Percentiles rank a stretch among this genome's conserved stretches.
Evolutionary conservation across 2,888 invertebrate genomes (phyloP).

Genomic region (Apoderus coryli): DNA sequence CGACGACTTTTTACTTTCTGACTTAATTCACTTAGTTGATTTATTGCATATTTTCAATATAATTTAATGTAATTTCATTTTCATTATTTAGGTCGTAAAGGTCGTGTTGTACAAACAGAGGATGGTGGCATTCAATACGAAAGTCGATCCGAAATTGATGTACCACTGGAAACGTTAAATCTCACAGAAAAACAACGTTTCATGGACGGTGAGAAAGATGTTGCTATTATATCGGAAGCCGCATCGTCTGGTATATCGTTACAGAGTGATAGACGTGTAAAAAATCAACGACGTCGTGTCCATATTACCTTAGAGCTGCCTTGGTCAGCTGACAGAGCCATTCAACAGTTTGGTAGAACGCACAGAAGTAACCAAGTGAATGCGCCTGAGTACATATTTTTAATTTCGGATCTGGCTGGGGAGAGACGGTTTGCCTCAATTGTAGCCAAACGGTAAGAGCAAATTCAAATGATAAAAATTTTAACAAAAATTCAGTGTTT

Average conservation of each 20-base stretch:
- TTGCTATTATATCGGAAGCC: constrained; percentile 98
- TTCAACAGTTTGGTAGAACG: constrained; percentile 87
- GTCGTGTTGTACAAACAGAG: constrained; percentile 77
- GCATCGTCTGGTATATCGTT: constrained; percentile 70
- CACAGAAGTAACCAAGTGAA: constrained; percentile 63
- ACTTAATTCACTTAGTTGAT: too few relatives aligned
- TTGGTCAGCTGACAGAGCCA: constrained; percentile 98
- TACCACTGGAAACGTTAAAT: constrained; percentile 93
- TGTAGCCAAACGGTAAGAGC: constrained; percentile 22
- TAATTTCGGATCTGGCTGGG: constrained; percentile 97
- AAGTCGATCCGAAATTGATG: constrained; percentile 86
- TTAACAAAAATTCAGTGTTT: too few relatives aligned
- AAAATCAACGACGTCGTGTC: constrained; percentile 86
- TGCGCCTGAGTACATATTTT: constrained; percentile 96
- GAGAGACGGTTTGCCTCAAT: constrained; percentile 53
- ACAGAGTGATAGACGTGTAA: constrained; percentile 75
- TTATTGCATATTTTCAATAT: not conserved
- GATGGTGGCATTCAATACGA: constrained; percentile 94
- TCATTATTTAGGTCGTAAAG: constrained; percentile 18
- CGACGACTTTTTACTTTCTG: too few relatives aligned
- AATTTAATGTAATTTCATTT: not conserved
- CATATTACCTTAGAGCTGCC: constrained; percentile 97
- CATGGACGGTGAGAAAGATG: constrained; percentile 97
- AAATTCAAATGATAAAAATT: constrained; percentile 2
- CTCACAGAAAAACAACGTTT: constrained; percentile 76